Conservation (phyloP, 1,140 invertebrate species). For the Geopemphigus sp. region DNA sequence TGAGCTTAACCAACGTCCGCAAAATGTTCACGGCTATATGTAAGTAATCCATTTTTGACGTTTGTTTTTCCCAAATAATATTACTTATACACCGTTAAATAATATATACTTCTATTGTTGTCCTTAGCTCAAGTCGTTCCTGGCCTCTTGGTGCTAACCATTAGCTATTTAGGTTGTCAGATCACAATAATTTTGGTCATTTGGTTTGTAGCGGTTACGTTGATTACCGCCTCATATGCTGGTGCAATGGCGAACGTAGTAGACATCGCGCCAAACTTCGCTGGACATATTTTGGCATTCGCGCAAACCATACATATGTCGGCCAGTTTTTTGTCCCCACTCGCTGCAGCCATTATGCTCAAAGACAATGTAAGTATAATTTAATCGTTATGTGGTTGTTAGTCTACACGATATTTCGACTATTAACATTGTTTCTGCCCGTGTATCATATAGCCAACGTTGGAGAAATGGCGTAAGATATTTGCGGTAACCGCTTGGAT, state of each 20-base stretch:
- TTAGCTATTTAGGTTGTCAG: constrained; percentile 67
- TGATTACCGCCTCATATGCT: constrained; percentile 71
- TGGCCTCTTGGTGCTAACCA: constrained; percentile 64
- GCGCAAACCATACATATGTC: constrained; percentile 75
- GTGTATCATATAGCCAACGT: constrained; percentile 58
- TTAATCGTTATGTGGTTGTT: too few species aligned
- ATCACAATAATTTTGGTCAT: constrained; percentile 62
- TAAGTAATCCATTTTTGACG: constrained; percentile 55
- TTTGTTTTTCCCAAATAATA: too few species aligned
- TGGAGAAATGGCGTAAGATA: constrained; percentile 70
- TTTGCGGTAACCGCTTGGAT: constrained; percentile 68
- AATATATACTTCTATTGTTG: background rate
- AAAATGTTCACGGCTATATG: constrained; percentile 68
- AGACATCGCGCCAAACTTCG: constrained; percentile 71
- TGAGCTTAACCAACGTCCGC: constrained; percentile 65
- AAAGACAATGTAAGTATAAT: constrained; percentile 58
- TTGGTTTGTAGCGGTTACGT: constrained; percentile 70
- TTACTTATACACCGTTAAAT: background rate
- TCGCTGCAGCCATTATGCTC: constrained; percentile 63
- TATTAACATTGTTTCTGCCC: background rate
- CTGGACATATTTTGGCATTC: constrained; percentile 69
- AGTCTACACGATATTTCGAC: background rate
- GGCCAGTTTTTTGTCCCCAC: constrained; percentile 68
- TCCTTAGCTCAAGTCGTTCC: constrained; percentile 66
- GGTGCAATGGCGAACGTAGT: constrained; percentile 76